A percentile compares a stretch with the other conserved stretches of the same genome.
Evolutionary conservation across 2,888 invertebrate species (phyloP).

Genomic region (Ditula angustiorana): DNA sequence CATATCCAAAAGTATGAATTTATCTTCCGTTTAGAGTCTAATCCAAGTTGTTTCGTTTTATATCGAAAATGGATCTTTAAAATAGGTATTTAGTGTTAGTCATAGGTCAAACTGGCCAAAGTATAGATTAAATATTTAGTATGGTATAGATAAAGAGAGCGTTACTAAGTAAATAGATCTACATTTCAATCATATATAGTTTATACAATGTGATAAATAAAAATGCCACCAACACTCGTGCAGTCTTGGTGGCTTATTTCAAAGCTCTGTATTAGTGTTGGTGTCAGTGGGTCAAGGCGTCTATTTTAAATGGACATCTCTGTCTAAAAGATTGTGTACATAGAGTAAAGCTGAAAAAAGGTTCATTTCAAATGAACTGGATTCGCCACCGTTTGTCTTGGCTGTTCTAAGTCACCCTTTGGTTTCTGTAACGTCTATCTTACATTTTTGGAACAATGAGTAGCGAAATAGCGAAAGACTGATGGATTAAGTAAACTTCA

Average conservation of each 20-base stretch:
- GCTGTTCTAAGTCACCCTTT: slow-evolving; percentile 32
- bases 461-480: slow-evolving; percentile 74
- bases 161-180: slow-evolving; percentile 22
- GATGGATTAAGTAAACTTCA: slow-evolving; percentile 55
- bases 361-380: slow-evolving; percentile 31
- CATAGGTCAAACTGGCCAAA: slow-evolving; percentile 67
- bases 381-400: slow-evolving; percentile 20
- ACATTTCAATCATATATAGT: slow-evolving; percentile 36
- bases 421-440: slow-evolving; percentile 7
- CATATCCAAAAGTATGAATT: slow-evolving; percentile 60
- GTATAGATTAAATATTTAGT: slow-evolving; percentile 46
- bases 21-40: slow-evolving; percentile 32
- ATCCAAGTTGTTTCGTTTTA: slow-evolving; percentile 26
- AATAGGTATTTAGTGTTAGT: slow-evolving; percentile 52
- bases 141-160: slow-evolving; percentile 12
- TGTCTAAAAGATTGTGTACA: slow-evolving; percentile 28
- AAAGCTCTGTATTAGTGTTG: slow-evolving; percentile 4
- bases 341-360: slow-evolving; percentile 13
- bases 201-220: slow-evolving; percentile 34
- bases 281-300: slow-evolving; percentile 17
- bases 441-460: slow-evolving; percentile 46
- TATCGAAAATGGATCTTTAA: slow-evolving; percentile 34
- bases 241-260: neutral
- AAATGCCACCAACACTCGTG: slow-evolving; percentile 1
- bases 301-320: slow-evolving; percentile 29